Evolutionary conservation across 2,888 invertebrate species (phyloP).

Genomic region (Acleris literana): DNA sequence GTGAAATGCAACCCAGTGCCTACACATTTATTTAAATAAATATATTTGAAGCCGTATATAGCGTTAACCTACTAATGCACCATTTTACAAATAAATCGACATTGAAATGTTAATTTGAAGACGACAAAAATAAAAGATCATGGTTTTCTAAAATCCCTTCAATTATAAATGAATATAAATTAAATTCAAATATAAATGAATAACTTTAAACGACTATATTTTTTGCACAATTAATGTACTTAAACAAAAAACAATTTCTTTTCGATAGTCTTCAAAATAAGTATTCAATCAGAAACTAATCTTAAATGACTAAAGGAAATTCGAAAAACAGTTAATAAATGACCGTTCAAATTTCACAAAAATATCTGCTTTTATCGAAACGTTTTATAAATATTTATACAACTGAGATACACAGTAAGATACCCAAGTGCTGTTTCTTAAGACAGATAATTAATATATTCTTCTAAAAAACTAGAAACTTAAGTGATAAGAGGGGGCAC

Average conservation of each 20-base stretch:
- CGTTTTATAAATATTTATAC: conserved; percentile 11
- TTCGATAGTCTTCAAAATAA: conserved; percentile 45
- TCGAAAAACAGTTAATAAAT: conserved; percentile 44
- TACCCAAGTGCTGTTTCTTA: conserved; percentile 8
- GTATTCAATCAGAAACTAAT: conserved; percentile 33
- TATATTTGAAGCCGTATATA: conserved; percentile 19
- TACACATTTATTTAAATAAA: conserved; percentile 41
- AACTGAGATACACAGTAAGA: conserved; percentile 12
- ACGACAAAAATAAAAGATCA: conserved; percentile 41
- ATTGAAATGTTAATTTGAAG: conserved; percentile 43
- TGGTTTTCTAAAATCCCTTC: too few species aligned
- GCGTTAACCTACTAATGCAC: conserved; percentile 42
- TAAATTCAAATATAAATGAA: too few species aligned
- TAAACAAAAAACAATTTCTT: too few species aligned
- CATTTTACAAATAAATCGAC: conserved; percentile 37
- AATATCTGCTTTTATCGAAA: not conserved
- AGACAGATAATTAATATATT: conserved; percentile 16
- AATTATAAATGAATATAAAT: not conserved
- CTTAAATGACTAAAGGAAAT: conserved; percentile 36
- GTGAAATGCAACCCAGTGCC: conserved; percentile 64
- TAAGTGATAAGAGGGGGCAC: conserved; percentile 21
- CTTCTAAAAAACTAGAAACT: conserved; percentile 11
- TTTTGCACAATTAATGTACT: too few species aligned
- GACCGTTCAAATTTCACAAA: conserved; percentile 22
- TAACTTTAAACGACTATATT: too few species aligned